Evolutionary conservation across 2,888 invertebrate genomes (phyloP).

Genomic region (Ichneumoninae sp.): DNA sequence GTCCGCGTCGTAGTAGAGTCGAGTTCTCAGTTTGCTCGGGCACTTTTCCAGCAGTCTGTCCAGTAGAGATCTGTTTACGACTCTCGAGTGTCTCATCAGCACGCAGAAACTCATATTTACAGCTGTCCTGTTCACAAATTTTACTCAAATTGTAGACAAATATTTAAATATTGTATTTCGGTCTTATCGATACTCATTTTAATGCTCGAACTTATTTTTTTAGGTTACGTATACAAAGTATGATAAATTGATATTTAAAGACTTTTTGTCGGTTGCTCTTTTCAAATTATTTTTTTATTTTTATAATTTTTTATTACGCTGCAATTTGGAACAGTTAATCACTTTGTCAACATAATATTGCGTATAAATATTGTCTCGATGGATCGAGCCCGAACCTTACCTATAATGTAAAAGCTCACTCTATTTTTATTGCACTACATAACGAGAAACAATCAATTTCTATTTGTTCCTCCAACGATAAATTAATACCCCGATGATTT

Average conservation of each 20-base stretch:
- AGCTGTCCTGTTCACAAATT: not conserved
- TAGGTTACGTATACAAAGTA: conserved; percentile 6
- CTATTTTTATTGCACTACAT: not conserved
- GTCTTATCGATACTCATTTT: not conserved
- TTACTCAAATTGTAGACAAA: not conserved
- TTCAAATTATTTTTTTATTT: not conserved
- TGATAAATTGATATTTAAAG: not conserved
- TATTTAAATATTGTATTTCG: not conserved
- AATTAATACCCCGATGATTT: not conserved
- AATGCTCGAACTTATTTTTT: not conserved
- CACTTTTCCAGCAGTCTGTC: conserved; percentile 76
- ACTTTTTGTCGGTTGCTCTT: not conserved
- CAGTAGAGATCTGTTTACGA: conserved; percentile 72
- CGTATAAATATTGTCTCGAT: not conserved
- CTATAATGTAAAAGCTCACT: not conserved
- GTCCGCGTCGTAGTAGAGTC: conserved; percentile 73
- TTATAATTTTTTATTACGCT: not conserved
- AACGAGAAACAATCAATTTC: not conserved
- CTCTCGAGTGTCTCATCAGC: conserved; percentile 69
- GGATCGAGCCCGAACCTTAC: conserved; percentile 2
- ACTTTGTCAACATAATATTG: not conserved
- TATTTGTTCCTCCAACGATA: not conserved
- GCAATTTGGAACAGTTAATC: not conserved
- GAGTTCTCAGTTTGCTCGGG: conserved; percentile 72
- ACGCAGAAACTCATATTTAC: conserved; percentile 76